These are phyloP conservation scores for Lottia gigantea DNA, from an alignment of 2,888 invertebrate genomes.

Conservation along the genomic window DNA sequence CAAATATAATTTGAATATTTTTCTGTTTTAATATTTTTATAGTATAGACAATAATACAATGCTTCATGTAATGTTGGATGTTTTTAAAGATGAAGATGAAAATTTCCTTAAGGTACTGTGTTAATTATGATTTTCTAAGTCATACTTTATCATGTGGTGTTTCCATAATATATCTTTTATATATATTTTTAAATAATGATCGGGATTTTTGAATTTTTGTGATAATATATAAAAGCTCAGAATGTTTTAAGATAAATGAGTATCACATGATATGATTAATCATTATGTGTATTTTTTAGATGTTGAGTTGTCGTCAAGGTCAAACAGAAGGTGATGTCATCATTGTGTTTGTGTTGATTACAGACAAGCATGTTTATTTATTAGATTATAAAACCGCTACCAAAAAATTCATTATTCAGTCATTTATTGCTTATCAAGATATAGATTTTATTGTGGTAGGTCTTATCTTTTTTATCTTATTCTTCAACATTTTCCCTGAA, in stretches of 20 bases:
- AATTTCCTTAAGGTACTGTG: conserved; percentile 61
- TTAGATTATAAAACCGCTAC: conserved; percentile 48
- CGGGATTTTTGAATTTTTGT: too few relatives aligned
- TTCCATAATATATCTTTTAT: too few relatives aligned
- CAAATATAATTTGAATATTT: too few relatives aligned
- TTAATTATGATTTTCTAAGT: too few relatives aligned
- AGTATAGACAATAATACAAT: conserved; percentile 65
- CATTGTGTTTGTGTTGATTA: conserved; percentile 56
- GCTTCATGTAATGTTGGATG: conserved; percentile 64
- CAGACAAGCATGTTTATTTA: conserved; percentile 60
- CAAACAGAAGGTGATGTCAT: conserved; percentile 61
- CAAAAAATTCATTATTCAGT: conserved; percentile 52
- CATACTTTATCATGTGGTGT: too few relatives aligned
- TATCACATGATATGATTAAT: too few relatives aligned
- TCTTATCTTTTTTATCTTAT: conserved; percentile 20
- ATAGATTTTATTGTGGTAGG: conserved; percentile 65
- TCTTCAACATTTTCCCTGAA: too few relatives aligned
- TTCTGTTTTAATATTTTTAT: conserved; percentile 20
- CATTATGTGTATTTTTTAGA: conserved; percentile 40
- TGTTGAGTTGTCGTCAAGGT: conserved; percentile 59
- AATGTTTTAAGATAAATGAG: too few relatives aligned
- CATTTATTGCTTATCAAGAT: conserved; percentile 51
- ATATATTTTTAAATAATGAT: too few relatives aligned
- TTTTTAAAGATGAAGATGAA: conserved; percentile 64
- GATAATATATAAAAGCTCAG: too few relatives aligned